Evolutionary conservation across 2,797 vertebrate species (phyloP), one percentile per base, ranked within the genome.

Genomic region (Balearica regulorum): DNA sequence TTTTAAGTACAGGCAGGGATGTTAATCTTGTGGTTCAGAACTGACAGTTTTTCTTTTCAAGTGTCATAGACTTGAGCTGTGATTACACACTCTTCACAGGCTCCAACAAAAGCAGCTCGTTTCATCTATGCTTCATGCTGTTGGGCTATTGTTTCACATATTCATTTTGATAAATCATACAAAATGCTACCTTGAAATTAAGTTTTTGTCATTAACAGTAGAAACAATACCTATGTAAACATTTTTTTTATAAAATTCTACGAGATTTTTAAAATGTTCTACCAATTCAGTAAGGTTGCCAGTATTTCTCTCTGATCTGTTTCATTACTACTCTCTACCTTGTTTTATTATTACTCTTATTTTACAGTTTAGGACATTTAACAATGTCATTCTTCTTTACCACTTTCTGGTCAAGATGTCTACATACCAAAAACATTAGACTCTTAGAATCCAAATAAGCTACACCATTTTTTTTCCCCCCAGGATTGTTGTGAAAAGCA

Each of bases 11-110:
- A 96, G 78, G 89, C 91, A 96, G 54, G 69, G 76, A 91, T 94
- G 89, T 84, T 96, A 94, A 96, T 96, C 95, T 93, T 68, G 58
- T 83, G 28, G 87, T 65, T 94, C 93, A 90, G 72, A 94, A 88
- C 81, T 94, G 94, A 94, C 96, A 96, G 91, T 83, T 95, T 94
- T 93, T 93, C 96, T 94, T 96, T 90, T 94, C 91, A 96, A 92
- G 86, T 97, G 93, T 94, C 95, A 96, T 13, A 95, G 93, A 79
- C 87, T 90, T 94, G 93, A 97, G 94, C 77, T 95, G 57, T 94
- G 91, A 95, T 96, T 96, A 96, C 94, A 94, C 33, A 69, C 88
- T 87, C 88, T 84, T 93, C 71, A 92, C 35, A 94, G 66, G 73
- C 73, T 93, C 79, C 84, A 81, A 92, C 91, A 96, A 96, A 95